phyloP scores from a whole-genome alignment of 2,888 invertebrate species.

The Nomada fabriciana region DNA sequence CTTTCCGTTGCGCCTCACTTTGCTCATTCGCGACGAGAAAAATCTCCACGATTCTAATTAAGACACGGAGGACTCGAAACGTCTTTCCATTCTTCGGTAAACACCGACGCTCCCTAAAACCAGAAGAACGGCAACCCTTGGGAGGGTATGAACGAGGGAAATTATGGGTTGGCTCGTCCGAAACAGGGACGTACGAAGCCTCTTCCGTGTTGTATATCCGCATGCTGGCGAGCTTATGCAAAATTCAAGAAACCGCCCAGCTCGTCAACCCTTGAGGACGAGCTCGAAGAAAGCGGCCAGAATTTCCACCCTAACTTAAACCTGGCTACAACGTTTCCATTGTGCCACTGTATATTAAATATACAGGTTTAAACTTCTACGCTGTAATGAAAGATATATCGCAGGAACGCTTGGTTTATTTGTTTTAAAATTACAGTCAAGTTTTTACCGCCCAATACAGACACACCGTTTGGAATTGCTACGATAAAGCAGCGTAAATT shows the following conservation, averaged over 20 bases:
- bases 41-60: slow-evolving; percentile 17
- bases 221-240: slow-evolving; percentile 1
- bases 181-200: not conserved
- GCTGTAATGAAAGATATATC: not conserved
- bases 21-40: not conserved
- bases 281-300: slow-evolving; percentile 1
- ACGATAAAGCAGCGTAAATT: no score
- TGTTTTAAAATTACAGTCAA: no score
- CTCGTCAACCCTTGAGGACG: slow-evolving; percentile 17
- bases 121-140: not conserved
- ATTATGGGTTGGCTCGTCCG: not conserved
- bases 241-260: slow-evolving; percentile 32
- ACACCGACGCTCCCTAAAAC: not conserved
- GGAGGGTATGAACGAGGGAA: not conserved
- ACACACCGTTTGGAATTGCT: no score
- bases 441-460: no score
- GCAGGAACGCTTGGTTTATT: no score
- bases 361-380: not conserved
- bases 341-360: not conserved
- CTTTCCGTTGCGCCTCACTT: not conserved
- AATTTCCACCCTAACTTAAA: not conserved
- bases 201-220: not conserved
- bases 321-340: not conserved
- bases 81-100: not conserved
- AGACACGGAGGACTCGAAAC: not conserved